These are phyloP conservation scores for Gymnoscopelus braueri DNA, from an alignment of 2,797 vertebrate genomes.

Conservation along the genomic window DNA sequence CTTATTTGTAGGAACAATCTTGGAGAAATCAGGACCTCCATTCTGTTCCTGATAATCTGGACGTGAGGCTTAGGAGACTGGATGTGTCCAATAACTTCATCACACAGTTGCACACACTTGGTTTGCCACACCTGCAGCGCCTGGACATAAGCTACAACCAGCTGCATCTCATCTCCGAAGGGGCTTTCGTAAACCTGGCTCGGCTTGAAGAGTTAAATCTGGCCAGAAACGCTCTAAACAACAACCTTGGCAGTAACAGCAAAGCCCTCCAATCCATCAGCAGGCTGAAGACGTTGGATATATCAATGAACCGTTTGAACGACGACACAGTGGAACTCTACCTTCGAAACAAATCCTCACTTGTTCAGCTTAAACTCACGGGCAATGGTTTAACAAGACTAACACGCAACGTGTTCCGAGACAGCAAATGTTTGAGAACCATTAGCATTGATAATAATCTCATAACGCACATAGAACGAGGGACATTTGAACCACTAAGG, in stretches of 20 bases:
- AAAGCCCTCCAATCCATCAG: slow-evolving; percentile 70
- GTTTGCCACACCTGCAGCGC: slow-evolving; percentile 74
- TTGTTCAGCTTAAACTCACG: slow-evolving; percentile 77
- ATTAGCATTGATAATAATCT: slow-evolving; percentile 80
- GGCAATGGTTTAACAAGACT: slow-evolving; percentile 78
- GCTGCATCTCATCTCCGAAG: slow-evolving; percentile 79
- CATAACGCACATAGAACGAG: slow-evolving; percentile 79
- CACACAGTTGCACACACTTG: slow-evolving; percentile 72
- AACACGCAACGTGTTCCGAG: slow-evolving; percentile 71
- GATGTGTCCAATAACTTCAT: slow-evolving; percentile 88
- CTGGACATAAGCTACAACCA: slow-evolving; percentile 82
- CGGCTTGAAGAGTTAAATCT: slow-evolving; percentile 77
- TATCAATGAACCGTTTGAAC: slow-evolving; percentile 80
- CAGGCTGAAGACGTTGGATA: slow-evolving; percentile 76
- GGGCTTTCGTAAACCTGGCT: slow-evolving; percentile 73
- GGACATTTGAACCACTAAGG: slow-evolving; percentile 76
- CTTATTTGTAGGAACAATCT: slow-evolving; percentile 69
- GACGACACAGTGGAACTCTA: slow-evolving; percentile 74
- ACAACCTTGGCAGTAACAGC: slow-evolving; percentile 72
- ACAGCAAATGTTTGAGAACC: slow-evolving; percentile 57
- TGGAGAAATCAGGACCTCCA: slow-evolving; percentile 77
- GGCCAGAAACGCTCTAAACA: slow-evolving; percentile 77
- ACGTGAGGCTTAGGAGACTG: slow-evolving; percentile 70
- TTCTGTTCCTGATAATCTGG: slow-evolving; percentile 76
- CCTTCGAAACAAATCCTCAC: slow-evolving; percentile 74